Base-by-base conservation (phyloP, 2,113 vertebrate genomes). In the Todiramphus saurophagus region DNA sequence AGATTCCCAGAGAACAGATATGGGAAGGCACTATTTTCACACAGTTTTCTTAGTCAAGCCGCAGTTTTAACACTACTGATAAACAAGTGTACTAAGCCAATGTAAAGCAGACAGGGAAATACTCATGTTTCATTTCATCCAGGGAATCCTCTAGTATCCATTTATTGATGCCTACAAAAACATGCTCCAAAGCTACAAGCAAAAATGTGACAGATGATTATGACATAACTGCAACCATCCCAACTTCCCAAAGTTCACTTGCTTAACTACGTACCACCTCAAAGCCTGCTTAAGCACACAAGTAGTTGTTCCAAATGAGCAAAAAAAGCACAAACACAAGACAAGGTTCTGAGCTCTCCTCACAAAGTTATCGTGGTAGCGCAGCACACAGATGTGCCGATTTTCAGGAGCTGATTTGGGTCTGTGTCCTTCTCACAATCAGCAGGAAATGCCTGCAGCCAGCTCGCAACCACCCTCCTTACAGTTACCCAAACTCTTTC, bases 341-440 rank as follows among this genome's bases (percentile, higher is more conserved):
- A 16, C 12, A 33, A 27, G 31, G 11, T 28, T 75, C 27, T 13
- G 63, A 69, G 59, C 31, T 37, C 11, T 64, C 55, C 69, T 50
- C 1, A 4, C 31, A 4, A 14, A 51, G 44, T 30, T 24, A 16
- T 0, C 17, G 2, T 1, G 0, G 24, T 39, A 15, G n/a, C 2
- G 0, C 7, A 25, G 63, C 69, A 37, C 1, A 0, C n/a, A 19
- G 31, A 11, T 14, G 43, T 4, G 66, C 35, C 1, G 1, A 12
- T 30, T 46, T 44, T 58, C 33, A 17, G 68, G 17, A 7, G 23
- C 10, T 1, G 56, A 30, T 66, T 62, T 43, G 10, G 24, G 11
- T 46, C 27, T 2, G 16, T 20, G 51, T 43, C 87, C 21, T 23
- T 31, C 53, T 28, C 5, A 1, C n/a, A 7, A 7, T 21, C 13